Conservation (phyloP, 2,888 invertebrate species). For the Creontiades dilutus region DNA sequence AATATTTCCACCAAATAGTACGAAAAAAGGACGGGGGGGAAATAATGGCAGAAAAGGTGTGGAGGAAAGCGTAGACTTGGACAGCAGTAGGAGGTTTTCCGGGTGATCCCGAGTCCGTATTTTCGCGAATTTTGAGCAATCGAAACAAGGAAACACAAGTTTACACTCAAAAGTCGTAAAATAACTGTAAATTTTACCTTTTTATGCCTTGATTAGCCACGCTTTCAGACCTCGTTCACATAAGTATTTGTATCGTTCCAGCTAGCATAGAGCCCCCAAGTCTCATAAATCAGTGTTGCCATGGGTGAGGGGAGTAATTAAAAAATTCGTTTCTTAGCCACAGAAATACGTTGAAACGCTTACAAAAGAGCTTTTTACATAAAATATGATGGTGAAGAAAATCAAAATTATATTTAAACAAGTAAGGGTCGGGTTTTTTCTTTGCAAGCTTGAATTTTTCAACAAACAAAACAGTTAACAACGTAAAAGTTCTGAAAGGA, state of each 20-base stretch:
- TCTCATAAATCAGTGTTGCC: conserved; percentile 56
- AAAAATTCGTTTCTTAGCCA: too few relatives aligned
- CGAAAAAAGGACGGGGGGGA: conserved; percentile 3
- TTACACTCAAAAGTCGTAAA: conserved; percentile 20
- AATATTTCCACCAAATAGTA: not conserved
- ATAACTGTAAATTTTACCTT: conserved; percentile 76
- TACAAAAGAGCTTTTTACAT: too few relatives aligned
- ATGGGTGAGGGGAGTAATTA: too few relatives aligned
- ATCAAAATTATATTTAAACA: too few relatives aligned
- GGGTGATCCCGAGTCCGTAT: not conserved
- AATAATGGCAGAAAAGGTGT: conserved; percentile 53
- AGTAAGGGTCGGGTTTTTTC: too few relatives aligned
- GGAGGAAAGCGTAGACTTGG: conserved; percentile 13
- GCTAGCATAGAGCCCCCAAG: conserved; percentile 62
- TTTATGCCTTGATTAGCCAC: conserved; percentile 91
- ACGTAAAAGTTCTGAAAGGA: too few relatives aligned
- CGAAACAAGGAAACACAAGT: not conserved
- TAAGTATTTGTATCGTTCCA: conserved; percentile 70
- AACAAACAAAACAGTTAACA: too few relatives aligned
- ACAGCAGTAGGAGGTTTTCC: not conserved
- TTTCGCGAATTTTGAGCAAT: not conserved
- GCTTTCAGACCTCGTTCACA: conserved; percentile 80
- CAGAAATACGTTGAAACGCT: too few relatives aligned
- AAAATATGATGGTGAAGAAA: too few relatives aligned
- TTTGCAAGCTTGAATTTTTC: too few relatives aligned